Evolutionary conservation across 1,140 invertebrate species (phyloP), one percentile per base, ranked within the genome.

Genomic region (Myzus persicae): DNA sequence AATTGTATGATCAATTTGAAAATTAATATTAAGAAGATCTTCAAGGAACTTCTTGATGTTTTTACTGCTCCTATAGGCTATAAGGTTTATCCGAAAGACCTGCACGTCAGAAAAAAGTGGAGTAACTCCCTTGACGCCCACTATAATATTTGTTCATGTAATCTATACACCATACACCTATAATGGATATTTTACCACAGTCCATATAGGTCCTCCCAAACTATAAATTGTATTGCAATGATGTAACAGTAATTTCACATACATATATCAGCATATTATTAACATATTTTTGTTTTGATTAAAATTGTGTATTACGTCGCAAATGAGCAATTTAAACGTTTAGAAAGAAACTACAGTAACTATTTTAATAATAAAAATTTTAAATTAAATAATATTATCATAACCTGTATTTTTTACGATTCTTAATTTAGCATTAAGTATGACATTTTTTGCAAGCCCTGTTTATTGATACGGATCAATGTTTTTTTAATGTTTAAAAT

Each of bases 241-340:
- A 76, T n/a, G 31, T 76, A 76, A 76, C 4, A 76, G 59, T 36
- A 76, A 76, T 76, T 76, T 76, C 59, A 76, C 14, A 76, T 76
- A 76, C 59, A 76, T 76, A n/a, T 76, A 76, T 76, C 59, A n/a
- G 59, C 59, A 76, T 76, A 76, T 76, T n/a, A 76, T 76, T 76
- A 76, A n/a, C n/a, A 76, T 76, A 76, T n/a, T n/a, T 48, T 76
- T 76, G 59, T 76, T n/a, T 76, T 76, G 31, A 76, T 76, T 76
- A n/a, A 76, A n/a, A 76, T 76, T 76, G 31, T 0, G 5, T 76
- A 20, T 76, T 76, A 76, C 5, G 31, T 48, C 6, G 6, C 24
- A 51, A 51, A 76, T 76, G 31, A 76, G 11, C 31, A 76, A 76
- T n/a, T 76, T 76, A 76, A 14, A 76, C 22, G 31, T 76, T 76